Evolutionary conservation across 2,113 vertebrate species (phyloP), one percentile per base, ranked within the genome.

Genomic region (Scalopus aquaticus): DNA sequence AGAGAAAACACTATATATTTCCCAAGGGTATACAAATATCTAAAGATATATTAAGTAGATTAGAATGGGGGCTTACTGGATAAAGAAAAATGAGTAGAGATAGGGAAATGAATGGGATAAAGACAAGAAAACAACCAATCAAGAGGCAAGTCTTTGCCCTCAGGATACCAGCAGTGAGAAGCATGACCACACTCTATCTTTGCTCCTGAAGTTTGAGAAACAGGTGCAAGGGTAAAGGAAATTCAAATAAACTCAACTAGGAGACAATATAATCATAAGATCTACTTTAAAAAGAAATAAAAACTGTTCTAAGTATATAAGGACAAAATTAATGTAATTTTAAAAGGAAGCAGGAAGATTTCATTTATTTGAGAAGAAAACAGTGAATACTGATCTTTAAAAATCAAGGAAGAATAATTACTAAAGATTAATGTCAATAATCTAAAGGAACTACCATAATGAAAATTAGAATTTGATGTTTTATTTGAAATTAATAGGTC

Each of bases 351-450:
- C 64, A 73, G 54, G 12, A 74, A 69, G 42, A 64, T 56, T 88
- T 93, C n/a, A 85, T 67, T 89, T 56, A 89, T 35, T 70, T 89
- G 17, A 92, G 24, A 22, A 88, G 64, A 91, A 90, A 70, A 60
- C 1, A 88, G n/a, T 72, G 28, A 82, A n/a, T 82, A 72, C 13
- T 67, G 62, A 85, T 74, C 93, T 58, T 10, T 44, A 67, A 89
- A 86, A 67, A 69, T 56, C 35, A 93, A 90, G 54, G 49, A 94
- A 85, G 44, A 74, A 82, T 60, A 73, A 74, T 44, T 30, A 35
- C 0, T 89, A 35, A 67, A 77, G 67, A 76, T 87, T 82, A 82
- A 67, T 82, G 80, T 62, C 77, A 93, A 80, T 83, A 96, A 79
- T 32, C 20, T 85, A 62, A 85, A 56, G 72, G 80, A n/a, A 65